Evolutionary conservation across 2,113 vertebrate genomes (phyloP), one percentile per base, ranked within the genome.

Genomic region (Prionailurus viverrinus): DNA sequence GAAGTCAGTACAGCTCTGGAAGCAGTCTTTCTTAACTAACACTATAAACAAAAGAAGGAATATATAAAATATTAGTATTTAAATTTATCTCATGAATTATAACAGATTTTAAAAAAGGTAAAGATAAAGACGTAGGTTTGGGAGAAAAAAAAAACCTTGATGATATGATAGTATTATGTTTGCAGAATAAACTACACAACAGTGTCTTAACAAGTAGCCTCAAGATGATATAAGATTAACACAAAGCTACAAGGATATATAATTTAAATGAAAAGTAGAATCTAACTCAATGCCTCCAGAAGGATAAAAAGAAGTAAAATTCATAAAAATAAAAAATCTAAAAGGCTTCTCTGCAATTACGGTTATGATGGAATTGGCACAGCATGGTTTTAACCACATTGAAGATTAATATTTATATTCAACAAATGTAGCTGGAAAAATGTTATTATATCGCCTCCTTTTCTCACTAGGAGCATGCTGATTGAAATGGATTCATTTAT

Each of bases 401-500:
- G 53, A 97, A 93, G 25, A 98, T 95, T 98, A 98, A 15, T 94
- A 39, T 55, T 96, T 65, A 97, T 82, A 83, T 97, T 94, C 71
- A 97, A 83, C 36, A 94, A 97, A 94, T 95, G 48, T 51, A 48
- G 1, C 29, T 63, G 88, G 88, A 95, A 97, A 96, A 96, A 96
- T 96, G 89, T 89, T 96, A 95, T 94, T 95, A 25, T 74, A 96
- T 55, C 33, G 16, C 96, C 66, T 82, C 39, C 39, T 5, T 95
- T 61, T 93, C 79, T 61, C 53, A 90, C 79, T 71, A 96, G 89
- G 45, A 94, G 27, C 84, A 97, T 69, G 66, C 58, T 92, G 87
- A 82, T 89, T 98, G 79, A 97, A 92, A 98, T 61, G 2, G 18
- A 88, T 95, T 98, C 97, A 97, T 98, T 97, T 97, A 97, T 98